Conservation (phyloP, 1,140 invertebrate genomes). For the Chlorops oryzae region DNA sequence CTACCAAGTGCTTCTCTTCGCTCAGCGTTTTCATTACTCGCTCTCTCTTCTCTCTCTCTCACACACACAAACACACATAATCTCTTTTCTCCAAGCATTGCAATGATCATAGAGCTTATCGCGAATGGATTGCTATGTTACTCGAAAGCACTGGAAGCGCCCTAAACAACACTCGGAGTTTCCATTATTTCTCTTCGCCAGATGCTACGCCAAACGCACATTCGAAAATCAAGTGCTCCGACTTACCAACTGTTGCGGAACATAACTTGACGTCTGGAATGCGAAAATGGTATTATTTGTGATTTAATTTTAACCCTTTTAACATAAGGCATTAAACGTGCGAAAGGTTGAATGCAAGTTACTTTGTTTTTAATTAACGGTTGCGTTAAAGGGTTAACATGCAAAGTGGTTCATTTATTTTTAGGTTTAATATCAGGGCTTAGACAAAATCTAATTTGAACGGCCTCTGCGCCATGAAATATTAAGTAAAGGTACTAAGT, state of each 20-base stretch:
- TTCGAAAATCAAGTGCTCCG: constrained; percentile 7
- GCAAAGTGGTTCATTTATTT: no score
- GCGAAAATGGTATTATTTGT: no score
- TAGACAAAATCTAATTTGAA: no score
- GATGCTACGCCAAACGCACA: constrained; percentile 9
- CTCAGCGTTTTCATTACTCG: not conserved
- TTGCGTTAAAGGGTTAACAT: no score
- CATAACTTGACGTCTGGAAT: constrained; percentile 2
- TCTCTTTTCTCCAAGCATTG: constrained; percentile 14
- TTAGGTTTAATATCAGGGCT: no score
- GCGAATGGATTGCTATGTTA: constrained; percentile 20
- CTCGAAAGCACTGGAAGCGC: constrained; percentile 17
- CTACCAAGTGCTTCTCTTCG: not conserved
- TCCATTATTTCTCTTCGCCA: not conserved
- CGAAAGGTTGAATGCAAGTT: no score
- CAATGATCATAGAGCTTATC: constrained; percentile 20
- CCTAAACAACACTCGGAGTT: not conserved
- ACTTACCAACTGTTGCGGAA: constrained; percentile 4
- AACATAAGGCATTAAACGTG: no score
- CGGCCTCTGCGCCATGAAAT: no score
- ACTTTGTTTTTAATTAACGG: no score
- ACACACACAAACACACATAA: not conserved
- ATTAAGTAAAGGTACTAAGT: no score
- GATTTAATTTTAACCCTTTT: no score
- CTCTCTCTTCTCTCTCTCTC: not conserved